phyloP scores from a whole-genome alignment of 2,113 vertebrate genomes.

The Mystacornis crossleyi region DNA sequence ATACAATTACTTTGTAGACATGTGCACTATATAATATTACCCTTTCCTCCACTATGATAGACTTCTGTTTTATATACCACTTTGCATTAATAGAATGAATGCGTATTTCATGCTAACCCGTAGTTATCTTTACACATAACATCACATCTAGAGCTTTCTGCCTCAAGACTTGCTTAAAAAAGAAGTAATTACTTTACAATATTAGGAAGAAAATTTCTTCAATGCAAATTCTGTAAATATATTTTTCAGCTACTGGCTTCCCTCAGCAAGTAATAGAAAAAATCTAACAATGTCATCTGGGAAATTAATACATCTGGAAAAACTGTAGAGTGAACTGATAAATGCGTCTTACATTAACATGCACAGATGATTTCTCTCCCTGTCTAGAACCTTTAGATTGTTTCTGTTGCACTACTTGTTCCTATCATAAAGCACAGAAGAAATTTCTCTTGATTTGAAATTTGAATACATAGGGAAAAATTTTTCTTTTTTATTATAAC shows the following conservation, averaged over 20 bases:
- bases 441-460: background rate
- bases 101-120: background rate
- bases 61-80: background rate
- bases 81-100: background rate
- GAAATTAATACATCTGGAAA: slow-evolving; percentile 7
- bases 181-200: background rate
- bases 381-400: background rate
- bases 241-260: background rate
- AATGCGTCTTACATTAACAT: background rate
- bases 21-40: background rate
- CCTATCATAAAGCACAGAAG: background rate
- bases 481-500: background rate
- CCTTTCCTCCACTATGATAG: background rate
- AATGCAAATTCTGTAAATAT: background rate
- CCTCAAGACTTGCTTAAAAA: background rate
- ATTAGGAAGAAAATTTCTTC: background rate
- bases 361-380: background rate
- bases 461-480: background rate
- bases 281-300: slow-evolving; percentile 1
- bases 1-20: background rate
- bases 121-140: background rate
- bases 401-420: background rate
- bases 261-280: background rate
- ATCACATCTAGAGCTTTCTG: background rate
- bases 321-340: background rate